Conservation (phyloP, 2,888 invertebrate species). For the Himalopsyche japonica region DNA sequence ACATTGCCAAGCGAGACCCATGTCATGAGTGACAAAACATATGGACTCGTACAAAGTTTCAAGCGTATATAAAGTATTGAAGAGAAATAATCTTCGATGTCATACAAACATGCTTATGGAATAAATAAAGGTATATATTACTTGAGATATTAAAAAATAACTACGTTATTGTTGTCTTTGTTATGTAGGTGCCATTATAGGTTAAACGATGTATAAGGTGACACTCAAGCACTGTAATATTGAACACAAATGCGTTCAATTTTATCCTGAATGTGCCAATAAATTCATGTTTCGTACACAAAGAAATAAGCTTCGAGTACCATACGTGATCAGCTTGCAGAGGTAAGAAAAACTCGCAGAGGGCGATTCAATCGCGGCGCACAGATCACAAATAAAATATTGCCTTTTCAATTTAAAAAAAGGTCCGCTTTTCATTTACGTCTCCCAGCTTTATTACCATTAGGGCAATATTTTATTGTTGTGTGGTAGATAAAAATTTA, state of each 20-base stretch:
- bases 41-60: no score
- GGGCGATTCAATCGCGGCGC: neutral
- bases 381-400: neutral
- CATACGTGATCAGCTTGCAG: conserved; percentile 32
- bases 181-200: neutral
- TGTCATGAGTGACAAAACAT: no score
- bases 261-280: conserved; percentile 29
- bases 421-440: neutral
- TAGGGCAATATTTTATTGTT: neutral
- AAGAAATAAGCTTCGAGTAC: conserved; percentile 33
- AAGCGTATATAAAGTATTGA: no score
- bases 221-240: neutral
- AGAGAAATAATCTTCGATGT: no score
- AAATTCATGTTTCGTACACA: conserved; percentile 36
- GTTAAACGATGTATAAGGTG: neutral
- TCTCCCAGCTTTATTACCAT: neutral
- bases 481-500: neutral
- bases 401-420: neutral
- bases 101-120: no score
- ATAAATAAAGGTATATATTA: no score
- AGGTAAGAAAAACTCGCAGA: neutral
- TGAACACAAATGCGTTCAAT: neutral
- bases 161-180: neutral
- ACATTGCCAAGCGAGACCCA: no score
- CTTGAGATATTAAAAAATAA: neutral